Conservation (phyloP, 2,113 vertebrate genomes). For the Brachyhypopomus gauderio region DNA sequence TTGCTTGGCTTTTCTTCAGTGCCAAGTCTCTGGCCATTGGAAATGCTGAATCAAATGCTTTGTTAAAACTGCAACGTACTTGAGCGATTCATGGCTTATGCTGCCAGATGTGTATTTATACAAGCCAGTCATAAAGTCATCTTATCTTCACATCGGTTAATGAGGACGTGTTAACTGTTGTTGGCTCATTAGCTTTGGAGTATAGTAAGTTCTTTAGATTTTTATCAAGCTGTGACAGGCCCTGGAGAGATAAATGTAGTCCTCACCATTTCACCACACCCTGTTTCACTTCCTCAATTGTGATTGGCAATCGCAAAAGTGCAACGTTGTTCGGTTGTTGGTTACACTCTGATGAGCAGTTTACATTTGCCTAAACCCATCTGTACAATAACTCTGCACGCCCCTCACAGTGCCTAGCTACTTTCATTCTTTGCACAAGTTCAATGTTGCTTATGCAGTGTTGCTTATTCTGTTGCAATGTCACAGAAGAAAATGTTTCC, state of each 20-base stretch:
- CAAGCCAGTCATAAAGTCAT: too few species aligned
- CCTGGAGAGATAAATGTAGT: constrained; percentile 25
- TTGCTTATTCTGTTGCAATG: neutral
- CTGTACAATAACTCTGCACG: neutral
- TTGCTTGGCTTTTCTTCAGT: neutral
- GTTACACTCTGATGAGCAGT: neutral
- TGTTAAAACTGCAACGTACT: too few species aligned
- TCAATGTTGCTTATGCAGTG: neutral
- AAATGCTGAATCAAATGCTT: too few species aligned
- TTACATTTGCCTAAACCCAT: neutral
- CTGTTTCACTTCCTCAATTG: constrained; percentile 65
- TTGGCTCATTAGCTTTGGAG: neutral
- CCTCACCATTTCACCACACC: constrained; percentile 37
- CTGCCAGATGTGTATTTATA: too few species aligned
- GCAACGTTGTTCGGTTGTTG: neutral
- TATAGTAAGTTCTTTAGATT: constrained; percentile 7
- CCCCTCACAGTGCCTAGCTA: neutral
- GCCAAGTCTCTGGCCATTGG: too few species aligned
- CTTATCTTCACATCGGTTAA: too few species aligned
- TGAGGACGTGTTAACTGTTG: too few species aligned
- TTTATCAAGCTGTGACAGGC: constrained; percentile 9
- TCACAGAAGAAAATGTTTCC: constrained; percentile 23
- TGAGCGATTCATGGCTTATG: too few species aligned
- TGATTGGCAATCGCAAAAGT: constrained; percentile 12
- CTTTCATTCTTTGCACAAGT: too few species aligned